These are phyloP conservation scores for Agelas oroides DNA, from an alignment of 37 sponge, comb jelly and placozoan genomes.

Conservation along the genomic window DNA sequence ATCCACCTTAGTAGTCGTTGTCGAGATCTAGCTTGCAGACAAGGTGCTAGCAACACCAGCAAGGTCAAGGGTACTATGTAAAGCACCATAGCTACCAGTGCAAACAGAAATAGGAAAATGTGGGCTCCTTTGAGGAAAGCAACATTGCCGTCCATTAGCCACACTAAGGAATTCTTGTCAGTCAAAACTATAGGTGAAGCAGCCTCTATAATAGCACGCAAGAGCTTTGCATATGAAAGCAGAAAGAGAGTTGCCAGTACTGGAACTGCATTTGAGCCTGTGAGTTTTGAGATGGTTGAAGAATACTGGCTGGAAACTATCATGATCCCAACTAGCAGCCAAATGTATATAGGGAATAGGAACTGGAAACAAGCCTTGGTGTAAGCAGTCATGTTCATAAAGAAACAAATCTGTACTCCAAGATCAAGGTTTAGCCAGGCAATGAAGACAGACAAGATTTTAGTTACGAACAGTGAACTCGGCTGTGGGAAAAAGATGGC, in stretches of 20 bases:
- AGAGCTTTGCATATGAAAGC: constrained; percentile 13
- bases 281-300: not conserved
- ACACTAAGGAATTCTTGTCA: not conserved
- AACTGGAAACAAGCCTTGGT: too few species aligned
- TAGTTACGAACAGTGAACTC: not conserved
- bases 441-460: not conserved
- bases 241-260: constrained; percentile 31
- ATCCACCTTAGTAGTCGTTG: not conserved
- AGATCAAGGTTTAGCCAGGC: constrained; percentile 33
- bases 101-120: constrained; percentile 3
- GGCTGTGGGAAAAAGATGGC: not conserved
- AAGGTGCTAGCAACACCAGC: not conserved
- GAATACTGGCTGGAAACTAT: constrained; percentile 19
- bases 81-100: not conserved
- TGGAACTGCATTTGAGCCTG: constrained; percentile 7
- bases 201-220: not conserved
- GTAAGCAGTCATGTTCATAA: not conserved
- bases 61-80: constrained; percentile 6
- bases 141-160: constrained; percentile 14
- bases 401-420: constrained; percentile 22
- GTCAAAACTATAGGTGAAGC: not conserved
- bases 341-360: too few species aligned
- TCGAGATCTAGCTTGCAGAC: not conserved
- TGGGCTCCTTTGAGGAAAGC: not conserved
- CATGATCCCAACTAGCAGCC: not conserved